Conservation (phyloP, 2,797 vertebrate species). For the Syngnathus acus region DNA sequence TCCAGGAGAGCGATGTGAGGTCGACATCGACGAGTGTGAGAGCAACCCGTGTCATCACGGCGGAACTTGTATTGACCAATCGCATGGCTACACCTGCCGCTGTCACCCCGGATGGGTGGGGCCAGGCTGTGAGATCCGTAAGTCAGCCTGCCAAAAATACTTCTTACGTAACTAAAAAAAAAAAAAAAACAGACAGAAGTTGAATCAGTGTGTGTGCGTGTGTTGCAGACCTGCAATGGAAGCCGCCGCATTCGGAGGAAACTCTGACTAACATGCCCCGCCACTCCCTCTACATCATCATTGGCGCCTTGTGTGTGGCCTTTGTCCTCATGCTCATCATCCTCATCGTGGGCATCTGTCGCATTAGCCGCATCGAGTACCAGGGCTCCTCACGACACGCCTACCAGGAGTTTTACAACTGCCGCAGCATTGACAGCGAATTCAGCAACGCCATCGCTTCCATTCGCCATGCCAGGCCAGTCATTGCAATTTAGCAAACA, state of each 20-base stretch:
- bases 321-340: constrained; percentile 99
- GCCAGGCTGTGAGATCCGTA: constrained; percentile 93
- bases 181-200: neutral
- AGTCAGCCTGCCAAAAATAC: constrained; percentile 58
- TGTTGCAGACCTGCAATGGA: constrained; percentile 87
- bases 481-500: neutral
- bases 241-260: constrained; percentile 85
- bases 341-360: constrained; percentile 96
- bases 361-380: constrained; percentile 98
- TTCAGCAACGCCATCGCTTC: constrained; percentile 94
- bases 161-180: constrained; percentile 10
- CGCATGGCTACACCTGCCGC: constrained; percentile 87
- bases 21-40: constrained; percentile 88
- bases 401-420: constrained; percentile 98
- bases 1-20: constrained; percentile 83
- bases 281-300: constrained; percentile 97
- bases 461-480: constrained; percentile 93
- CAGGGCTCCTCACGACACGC: constrained; percentile 93
- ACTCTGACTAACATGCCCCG: constrained; percentile 92
- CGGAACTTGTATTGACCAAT: constrained; percentile 90
- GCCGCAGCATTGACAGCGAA: constrained; percentile 96
- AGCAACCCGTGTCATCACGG: constrained; percentile 91
- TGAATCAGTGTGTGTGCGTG: constrained; percentile 10
- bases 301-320: constrained; percentile 91
- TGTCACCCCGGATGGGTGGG: constrained; percentile 94